Conservation (phyloP, 64 coral and sea anemone species). For the Acropora yongei region DNA sequence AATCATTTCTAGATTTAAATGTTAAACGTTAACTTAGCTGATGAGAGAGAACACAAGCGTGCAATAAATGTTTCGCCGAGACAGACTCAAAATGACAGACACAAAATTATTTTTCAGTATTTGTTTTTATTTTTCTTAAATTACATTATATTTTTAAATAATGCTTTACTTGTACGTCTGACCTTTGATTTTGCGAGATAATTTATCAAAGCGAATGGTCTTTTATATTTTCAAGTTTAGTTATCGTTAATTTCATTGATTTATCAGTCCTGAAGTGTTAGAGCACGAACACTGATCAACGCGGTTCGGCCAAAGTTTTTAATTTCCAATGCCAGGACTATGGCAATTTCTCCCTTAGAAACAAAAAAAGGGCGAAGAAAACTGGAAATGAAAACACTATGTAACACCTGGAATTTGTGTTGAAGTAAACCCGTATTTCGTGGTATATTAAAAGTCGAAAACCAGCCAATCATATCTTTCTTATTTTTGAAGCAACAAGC, state of each 20-base stretch:
- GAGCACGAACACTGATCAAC: too few species aligned
- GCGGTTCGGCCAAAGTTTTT: background rate
- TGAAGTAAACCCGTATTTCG: slow-evolving; percentile 34
- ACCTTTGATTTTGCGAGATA: background rate
- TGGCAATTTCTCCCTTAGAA: background rate
- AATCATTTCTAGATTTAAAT: background rate
- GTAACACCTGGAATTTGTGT: slow-evolving; percentile 35
- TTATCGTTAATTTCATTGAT: background rate
- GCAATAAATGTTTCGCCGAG: background rate
- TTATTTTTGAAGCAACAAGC: background rate
- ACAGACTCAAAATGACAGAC: background rate
- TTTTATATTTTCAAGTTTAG: background rate
- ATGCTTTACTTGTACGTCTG: background rate
- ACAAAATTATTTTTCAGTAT: background rate
- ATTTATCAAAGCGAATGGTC: background rate
- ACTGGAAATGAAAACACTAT: background rate
- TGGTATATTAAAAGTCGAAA: slow-evolving; percentile 3
- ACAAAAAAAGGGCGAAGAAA: background rate
- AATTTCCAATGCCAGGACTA: background rate
- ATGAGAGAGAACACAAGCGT: background rate
- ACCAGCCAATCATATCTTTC: slow-evolving; percentile 15
- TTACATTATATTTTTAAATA: background rate
- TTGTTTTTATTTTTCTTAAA: background rate
- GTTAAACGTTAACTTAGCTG: background rate
- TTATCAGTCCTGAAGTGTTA: too few species aligned